These are phyloP conservation scores for Sphyrna mokarran DNA, from an alignment of 2,113 vertebrate genomes.

Conservation along the genomic window DNA sequence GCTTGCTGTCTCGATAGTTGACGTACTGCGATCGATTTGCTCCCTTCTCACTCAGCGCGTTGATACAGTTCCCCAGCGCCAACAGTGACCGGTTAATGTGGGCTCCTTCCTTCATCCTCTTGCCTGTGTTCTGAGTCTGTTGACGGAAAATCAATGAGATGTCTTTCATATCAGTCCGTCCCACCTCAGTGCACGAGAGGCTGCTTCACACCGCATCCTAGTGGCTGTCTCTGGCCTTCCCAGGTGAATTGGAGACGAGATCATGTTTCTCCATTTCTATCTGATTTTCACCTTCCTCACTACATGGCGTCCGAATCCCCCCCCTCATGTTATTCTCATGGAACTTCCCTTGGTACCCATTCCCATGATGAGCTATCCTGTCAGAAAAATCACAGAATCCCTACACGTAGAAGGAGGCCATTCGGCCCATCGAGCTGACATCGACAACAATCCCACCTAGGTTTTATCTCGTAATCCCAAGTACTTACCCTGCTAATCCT, in stretches of 20 bases:
- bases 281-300: not conserved
- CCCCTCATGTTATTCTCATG: not conserved
- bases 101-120: slow-evolving; percentile 55
- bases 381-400: no score
- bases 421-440: no score
- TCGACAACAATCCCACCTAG: no score
- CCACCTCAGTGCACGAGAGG: not conserved
- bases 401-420: no score
- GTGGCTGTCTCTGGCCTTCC: not conserved
- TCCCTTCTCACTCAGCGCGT: slow-evolving; percentile 45
- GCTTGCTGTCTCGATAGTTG: slow-evolving; percentile 52
- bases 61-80: slow-evolving; percentile 55
- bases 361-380: not conserved
- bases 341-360: not conserved
- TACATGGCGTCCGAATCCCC: not conserved
- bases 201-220: not conserved
- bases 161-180: not conserved
- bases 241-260: not conserved
- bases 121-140: slow-evolving; percentile 54
- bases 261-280: not conserved
- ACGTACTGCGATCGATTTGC: slow-evolving; percentile 46
- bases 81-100: slow-evolving; percentile 50
- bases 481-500: no score
- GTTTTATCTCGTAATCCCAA: no score
- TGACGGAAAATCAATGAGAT: not conserved